phyloP scores from a whole-genome alignment of 2,888 invertebrate genomes.

The Athetis lepigone region DNA sequence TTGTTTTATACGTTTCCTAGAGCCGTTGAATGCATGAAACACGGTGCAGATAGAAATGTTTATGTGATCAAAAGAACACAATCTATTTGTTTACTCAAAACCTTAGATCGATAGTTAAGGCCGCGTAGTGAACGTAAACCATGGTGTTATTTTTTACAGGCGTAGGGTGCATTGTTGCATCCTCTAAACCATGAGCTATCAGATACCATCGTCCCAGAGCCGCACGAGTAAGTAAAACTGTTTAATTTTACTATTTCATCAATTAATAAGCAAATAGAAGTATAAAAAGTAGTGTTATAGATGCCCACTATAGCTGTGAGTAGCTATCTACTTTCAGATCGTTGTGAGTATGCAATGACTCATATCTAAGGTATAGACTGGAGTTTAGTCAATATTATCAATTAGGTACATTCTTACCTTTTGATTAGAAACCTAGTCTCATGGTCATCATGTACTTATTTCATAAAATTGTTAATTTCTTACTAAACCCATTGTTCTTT shows the following conservation, averaged over 20 bases:
- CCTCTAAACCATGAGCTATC: slow-evolving; percentile 95
- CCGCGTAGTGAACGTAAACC: slow-evolving; percentile 71
- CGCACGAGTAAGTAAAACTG: slow-evolving; percentile 93
- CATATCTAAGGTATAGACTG: slow-evolving; percentile 70
- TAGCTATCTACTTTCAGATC: slow-evolving; percentile 49
- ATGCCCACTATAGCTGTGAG: slow-evolving; percentile 31
- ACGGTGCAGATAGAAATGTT: slow-evolving; percentile 66
- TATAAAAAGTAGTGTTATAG: slow-evolving; percentile 37
- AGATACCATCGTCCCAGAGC: slow-evolving; percentile 95
- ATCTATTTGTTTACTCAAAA: slow-evolving; percentile 48
- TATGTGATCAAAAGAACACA: slow-evolving; percentile 59
- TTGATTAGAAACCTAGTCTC: background rate
- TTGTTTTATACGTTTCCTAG: slow-evolving; percentile 77
- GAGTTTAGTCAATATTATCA: slow-evolving; percentile 27
- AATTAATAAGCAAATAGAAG: slow-evolving; percentile 22
- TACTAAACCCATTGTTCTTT: slow-evolving; percentile 20
- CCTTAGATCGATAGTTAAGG: slow-evolving; percentile 73
- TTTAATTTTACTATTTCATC: background rate
- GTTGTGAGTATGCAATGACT: slow-evolving; percentile 70
- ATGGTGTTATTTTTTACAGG: slow-evolving; percentile 85
- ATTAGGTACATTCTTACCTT: slow-evolving; percentile 14
- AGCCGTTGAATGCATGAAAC: slow-evolving; percentile 68
- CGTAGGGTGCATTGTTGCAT: slow-evolving; percentile 91
- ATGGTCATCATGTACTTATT: slow-evolving; percentile 12
- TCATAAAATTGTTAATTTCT: slow-evolving; percentile 1